Evolutionary conservation across 2,797 vertebrate genomes (phyloP), one percentile per base, ranked within the genome.

Genomic region (Paramormyrops hopkinsi): DNA sequence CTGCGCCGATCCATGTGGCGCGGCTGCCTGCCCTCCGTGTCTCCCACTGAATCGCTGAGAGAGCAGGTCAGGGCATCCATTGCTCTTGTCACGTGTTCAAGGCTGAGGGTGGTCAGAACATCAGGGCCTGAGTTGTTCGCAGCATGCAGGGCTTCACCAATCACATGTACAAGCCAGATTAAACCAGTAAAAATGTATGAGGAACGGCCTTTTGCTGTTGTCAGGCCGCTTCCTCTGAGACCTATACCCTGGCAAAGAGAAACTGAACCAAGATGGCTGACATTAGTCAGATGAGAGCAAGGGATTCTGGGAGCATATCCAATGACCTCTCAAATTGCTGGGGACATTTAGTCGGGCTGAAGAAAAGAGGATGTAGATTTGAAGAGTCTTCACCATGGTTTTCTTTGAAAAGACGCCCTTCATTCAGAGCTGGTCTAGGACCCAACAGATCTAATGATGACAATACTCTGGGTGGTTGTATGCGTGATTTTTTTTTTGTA

Each of bases 141-240:
- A 94, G 94, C 92, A 94, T 93, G 93, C 93, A 92, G 56, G 92
- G 92, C 92, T 91, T 93, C 90, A 89, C 91, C 91, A 92, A 91
- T 92, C 90, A 93, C 93, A 93, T 92, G 90, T 93, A 91, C 91
- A 91, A 93, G 94, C 93, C 94, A 94, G 92, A 89, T 90, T 92
- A 91, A 89, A 46, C 73, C 73, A 22, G 19, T 11, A 29, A 54
- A 51, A 53, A 14, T 51, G 25, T 50, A 88, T n/a, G 25, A 79
- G 17, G 12, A 46, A 87, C 9, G 11, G 50, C 59, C 87, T 17
- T 46, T 25, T 17, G 29, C 56, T 62, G 54, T 65, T 9, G 25
- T 88, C 56, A 69, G n/a, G 11, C 33, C n/a, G 9, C 59, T 48
- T 69, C 6, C 19, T 29, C 19, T 69, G 87, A 88, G 11, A 65